Conservation (phyloP, 2,797 vertebrate species). For the Diglossa cyanea region DNA sequence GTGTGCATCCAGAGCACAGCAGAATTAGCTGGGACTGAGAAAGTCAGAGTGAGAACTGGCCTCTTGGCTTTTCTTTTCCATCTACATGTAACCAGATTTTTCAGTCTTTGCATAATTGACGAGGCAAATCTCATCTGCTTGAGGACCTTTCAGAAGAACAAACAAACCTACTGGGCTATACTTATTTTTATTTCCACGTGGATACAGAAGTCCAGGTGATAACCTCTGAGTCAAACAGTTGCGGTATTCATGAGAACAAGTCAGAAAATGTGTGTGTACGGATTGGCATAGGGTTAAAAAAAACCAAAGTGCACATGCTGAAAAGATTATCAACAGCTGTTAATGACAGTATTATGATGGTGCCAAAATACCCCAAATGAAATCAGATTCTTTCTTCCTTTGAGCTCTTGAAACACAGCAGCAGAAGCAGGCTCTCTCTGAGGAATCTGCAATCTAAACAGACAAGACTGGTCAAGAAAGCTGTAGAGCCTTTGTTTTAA, state of each 20-base stretch:
- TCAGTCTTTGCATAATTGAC: neutral
- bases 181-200: neutral
- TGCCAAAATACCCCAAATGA: neutral
- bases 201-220: neutral
- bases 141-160: neutral
- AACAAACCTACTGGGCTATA: neutral
- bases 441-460: neutral
- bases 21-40: neutral
- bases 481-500: neutral
- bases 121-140: neutral
- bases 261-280: neutral
- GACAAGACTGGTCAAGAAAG: neutral
- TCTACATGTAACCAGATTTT: neutral
- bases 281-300: neutral
- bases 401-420: neutral
- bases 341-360: neutral
- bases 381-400: neutral
- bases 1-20: neutral
- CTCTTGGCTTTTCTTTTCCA: neutral
- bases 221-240: neutral
- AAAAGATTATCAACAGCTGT: neutral
- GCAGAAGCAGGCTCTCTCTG: neutral
- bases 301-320: fast-evolving
- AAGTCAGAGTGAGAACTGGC: neutral
- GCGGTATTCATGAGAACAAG: neutral